phyloP scores from a whole-genome alignment of 2,113 vertebrate species.

The Semnopithecus entellus region DNA sequence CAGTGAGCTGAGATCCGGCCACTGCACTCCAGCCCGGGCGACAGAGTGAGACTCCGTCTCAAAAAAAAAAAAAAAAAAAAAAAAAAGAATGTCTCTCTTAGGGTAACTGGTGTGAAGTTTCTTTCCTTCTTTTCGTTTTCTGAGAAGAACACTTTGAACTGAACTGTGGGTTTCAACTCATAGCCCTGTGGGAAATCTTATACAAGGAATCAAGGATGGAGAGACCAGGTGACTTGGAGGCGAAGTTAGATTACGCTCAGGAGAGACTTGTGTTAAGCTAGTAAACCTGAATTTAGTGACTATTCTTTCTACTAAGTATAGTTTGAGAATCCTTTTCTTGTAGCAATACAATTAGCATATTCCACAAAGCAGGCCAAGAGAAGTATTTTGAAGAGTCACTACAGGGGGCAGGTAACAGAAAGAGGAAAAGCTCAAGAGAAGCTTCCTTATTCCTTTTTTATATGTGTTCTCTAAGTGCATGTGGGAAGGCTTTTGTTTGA shows the following conservation, averaged over 20 bases:
- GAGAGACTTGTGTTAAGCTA: background rate
- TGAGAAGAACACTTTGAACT: background rate
- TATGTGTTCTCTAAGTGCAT: background rate
- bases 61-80: too few species aligned
- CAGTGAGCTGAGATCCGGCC: too few species aligned
- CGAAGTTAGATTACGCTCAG: background rate
- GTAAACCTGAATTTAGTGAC: background rate
- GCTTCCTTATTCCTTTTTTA: background rate
- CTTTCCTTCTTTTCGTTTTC: background rate
- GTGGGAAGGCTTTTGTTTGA: background rate
- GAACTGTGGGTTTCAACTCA: background rate
- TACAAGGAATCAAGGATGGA: background rate
- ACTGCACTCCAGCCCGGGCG: too few species aligned
- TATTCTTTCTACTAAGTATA: background rate
- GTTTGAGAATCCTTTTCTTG: background rate
- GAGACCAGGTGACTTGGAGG: background rate
- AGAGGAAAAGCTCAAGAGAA: background rate
- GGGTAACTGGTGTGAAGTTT: background rate
- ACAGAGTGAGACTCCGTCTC: too few species aligned
- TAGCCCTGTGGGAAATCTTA: background rate
- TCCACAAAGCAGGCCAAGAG: background rate
- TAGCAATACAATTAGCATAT: background rate
- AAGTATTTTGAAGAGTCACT: background rate
- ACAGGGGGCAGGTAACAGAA: background rate
- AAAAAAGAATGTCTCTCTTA: too few species aligned